Conservation (phyloP, 2,797 vertebrate species). For the Carcharodon carcharias region DNA sequence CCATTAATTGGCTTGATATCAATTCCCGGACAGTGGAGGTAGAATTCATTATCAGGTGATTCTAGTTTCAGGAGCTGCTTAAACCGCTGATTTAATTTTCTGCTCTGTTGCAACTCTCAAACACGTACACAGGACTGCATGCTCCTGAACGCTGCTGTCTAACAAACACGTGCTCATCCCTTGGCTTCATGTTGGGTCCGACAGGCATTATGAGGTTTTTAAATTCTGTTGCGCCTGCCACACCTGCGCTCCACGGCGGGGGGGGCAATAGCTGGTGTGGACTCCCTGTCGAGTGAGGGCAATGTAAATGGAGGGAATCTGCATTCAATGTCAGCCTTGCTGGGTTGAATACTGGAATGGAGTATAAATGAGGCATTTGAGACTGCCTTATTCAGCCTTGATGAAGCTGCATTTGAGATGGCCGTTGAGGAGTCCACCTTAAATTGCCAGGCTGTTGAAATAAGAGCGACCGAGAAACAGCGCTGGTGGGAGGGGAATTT, state of each 20-base stretch:
- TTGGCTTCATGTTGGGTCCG: background rate
- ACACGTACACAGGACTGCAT: background rate
- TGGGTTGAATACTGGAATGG: background rate
- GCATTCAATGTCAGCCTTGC: background rate
- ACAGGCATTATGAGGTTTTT: background rate
- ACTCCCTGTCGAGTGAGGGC: background rate
- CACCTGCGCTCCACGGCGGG: too few relatives aligned
- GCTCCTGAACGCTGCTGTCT: background rate
- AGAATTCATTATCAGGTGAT: background rate
- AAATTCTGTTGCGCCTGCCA: background rate
- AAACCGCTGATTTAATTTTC: background rate
- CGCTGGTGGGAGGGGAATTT: background rate
- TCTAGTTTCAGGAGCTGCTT: background rate
- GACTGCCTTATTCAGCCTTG: background rate
- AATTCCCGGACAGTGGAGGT: background rate
- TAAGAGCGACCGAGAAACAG: background rate
- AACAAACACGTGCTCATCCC: background rate
- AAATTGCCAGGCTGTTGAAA: background rate
- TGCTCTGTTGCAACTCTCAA: background rate
- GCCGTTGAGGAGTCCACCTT: background rate
- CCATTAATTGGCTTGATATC: constrained; percentile 5
- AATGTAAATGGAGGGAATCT: background rate
- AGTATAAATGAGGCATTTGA: background rate
- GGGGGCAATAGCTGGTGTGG: background rate
- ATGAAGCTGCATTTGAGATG: background rate